These are phyloP conservation scores for Pogonocichla stellata DNA, from an alignment of 2,113 vertebrate species.

Conservation along the genomic window DNA sequence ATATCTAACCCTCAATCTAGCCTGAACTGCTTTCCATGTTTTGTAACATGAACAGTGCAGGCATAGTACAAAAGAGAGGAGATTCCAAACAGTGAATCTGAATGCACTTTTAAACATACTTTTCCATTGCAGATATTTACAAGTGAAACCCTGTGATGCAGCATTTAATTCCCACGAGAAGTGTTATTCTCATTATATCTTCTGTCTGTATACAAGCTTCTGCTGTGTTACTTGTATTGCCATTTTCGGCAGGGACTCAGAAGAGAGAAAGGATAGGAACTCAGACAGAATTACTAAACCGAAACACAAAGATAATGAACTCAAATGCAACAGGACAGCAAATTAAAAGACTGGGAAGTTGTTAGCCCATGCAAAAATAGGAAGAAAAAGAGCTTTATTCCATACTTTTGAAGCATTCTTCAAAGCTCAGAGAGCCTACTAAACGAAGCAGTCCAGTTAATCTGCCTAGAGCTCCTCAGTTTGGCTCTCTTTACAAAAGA, in stretches of 20 bases:
- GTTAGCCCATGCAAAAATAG: constrained; percentile 52
- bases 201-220: constrained; percentile 59
- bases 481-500: constrained; percentile 60
- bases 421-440: constrained; percentile 61
- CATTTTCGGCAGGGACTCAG: constrained; percentile 62
- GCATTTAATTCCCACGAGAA: constrained; percentile 63
- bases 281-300: constrained; percentile 68
- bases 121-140: constrained; percentile 65
- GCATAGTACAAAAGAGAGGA: not conserved
- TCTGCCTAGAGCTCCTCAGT: constrained; percentile 55
- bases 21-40: not conserved
- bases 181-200: constrained; percentile 61
- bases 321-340: constrained; percentile 66
- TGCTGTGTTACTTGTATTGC: constrained; percentile 66
- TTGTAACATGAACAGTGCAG: not conserved
- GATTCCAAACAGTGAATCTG: constrained; percentile 35
- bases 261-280: constrained; percentile 63
- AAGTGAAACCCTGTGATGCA: constrained; percentile 59
- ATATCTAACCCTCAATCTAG: not conserved
- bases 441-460: constrained; percentile 60
- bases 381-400: constrained; percentile 68
- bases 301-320: constrained; percentile 73
- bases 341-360: constrained; percentile 67
- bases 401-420: constrained; percentile 65
- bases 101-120: constrained; percentile 40